A percentile compares a stretch with the other conserved stretches of the same genome.
These are phyloP conservation scores for Vesta saturnalis DNA, from an alignment of 2,888 invertebrate genomes.

Conservation along the genomic window DNA sequence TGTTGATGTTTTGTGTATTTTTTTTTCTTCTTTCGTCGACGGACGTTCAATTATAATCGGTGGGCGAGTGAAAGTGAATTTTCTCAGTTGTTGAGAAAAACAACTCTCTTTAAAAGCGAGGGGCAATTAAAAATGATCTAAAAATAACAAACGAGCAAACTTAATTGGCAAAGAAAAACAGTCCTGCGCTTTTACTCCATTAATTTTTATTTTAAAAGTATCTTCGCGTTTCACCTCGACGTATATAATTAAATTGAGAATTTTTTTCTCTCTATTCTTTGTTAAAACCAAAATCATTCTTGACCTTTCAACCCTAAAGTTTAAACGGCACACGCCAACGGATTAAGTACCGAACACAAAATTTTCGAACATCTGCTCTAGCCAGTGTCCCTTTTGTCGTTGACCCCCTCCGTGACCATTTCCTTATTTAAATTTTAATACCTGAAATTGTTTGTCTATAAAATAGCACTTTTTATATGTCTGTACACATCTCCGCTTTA, in stretches of 20 bases:
- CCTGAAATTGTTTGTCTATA: slow-evolving; percentile 34
- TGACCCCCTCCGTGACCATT: slow-evolving; percentile 40
- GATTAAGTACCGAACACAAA: slow-evolving; percentile 16
- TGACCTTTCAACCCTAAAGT: slow-evolving; percentile 24
- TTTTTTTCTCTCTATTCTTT: background rate
- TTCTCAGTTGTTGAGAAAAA: slow-evolving; percentile 40
- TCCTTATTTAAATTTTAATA: slow-evolving; percentile 40
- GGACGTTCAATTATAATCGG: background rate
- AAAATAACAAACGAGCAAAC: slow-evolving; percentile 61
- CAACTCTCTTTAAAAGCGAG: slow-evolving; percentile 53
- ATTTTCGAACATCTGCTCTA: slow-evolving; percentile 39
- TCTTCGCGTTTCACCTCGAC: slow-evolving; percentile 27
- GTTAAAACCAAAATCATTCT: slow-evolving; percentile 21
- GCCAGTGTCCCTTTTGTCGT: slow-evolving; percentile 44
- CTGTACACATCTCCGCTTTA: slow-evolving; percentile 4
- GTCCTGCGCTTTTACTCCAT: slow-evolving; percentile 44
- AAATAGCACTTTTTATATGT: slow-evolving; percentile 15
- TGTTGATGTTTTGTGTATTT: background rate
- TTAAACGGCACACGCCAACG: slow-evolving; percentile 26
- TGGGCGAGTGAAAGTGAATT: slow-evolving; percentile 6
- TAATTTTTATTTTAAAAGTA: slow-evolving; percentile 41
- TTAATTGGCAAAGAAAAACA: slow-evolving; percentile 62
- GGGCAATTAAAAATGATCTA: slow-evolving; percentile 62
- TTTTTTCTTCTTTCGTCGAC: background rate
- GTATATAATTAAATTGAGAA: slow-evolving; percentile 29